Base-by-base conservation (phyloP, 2,888 invertebrate genomes). In the Mythimna pallens region DNA sequence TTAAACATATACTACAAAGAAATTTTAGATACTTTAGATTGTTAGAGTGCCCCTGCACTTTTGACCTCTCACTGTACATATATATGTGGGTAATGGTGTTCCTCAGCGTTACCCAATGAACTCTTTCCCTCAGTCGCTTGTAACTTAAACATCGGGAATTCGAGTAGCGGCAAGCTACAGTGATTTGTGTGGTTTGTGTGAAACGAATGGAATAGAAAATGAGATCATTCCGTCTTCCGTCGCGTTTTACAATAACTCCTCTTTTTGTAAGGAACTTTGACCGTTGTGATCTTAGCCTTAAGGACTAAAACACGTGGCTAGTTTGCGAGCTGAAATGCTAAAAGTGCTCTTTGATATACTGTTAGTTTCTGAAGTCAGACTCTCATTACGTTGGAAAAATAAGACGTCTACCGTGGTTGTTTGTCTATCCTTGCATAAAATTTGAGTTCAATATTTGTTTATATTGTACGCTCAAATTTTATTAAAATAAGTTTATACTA, bases 181-280 rank as follows among this genome's bases (percentile, higher is more conserved):
- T 91, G 92, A 92, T 92, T 92, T 93, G 92, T 92, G 92, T 90
- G 92, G 92, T 91, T 91, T 89, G 89, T 86, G 89, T 87, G 89
- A 87, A 91, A 88, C 90, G 93, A 92, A 92, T 92, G 91, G 93
- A 93, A 94, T 93, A 90, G 92, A 91, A 91, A 93, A 93, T 93
- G 92, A 92, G 92, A 92, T 90, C 90, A 90, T 90, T 93, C 89
- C 87, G 88, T 91, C 89, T 91, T 89, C 86, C 82, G 54, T 81
- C 81, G 73, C 83, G 82, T 81, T 86, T 82, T 83, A 87, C 86
- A 88, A 86, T 87, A 86, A 85, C 82, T 85, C 73, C 71, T 75
- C 64, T 79, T 81, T 84, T 75, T 76, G 63, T 73, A 66, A 47
- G 22, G 66, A 76, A 82, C 82, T 79, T 70, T 75, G 66, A 65